phyloP scores from a whole-genome alignment of 2,113 vertebrate genomes.

The Blennius ocellaris region DNA sequence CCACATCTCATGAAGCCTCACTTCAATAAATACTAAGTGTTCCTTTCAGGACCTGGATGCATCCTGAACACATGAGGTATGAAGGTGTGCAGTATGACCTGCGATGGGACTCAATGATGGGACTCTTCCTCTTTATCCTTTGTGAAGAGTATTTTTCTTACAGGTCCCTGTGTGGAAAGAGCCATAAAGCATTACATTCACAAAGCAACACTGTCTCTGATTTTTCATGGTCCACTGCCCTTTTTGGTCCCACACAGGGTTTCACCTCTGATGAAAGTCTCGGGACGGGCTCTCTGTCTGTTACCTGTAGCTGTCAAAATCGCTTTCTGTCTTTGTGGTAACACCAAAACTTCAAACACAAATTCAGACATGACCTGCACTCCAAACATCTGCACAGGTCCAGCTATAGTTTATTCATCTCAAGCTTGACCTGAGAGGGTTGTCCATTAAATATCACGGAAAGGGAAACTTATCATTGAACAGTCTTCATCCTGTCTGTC shows the following conservation, averaged over 20 bases:
- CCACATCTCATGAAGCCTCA: too few relatives aligned
- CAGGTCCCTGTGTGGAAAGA: neutral
- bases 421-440: neutral
- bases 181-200: slow-evolving; percentile 8
- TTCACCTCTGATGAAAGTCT: slow-evolving; percentile 14
- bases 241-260: slow-evolving; percentile 12
- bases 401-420: neutral
- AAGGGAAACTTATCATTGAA: slow-evolving; percentile 54
- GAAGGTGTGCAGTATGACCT: neutral
- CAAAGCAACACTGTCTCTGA: slow-evolving; percentile 11
- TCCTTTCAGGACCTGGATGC: neutral
- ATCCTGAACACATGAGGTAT: neutral
- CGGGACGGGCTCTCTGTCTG: slow-evolving; percentile 28
- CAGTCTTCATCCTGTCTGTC: slow-evolving; percentile 80
- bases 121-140: slow-evolving; percentile 8
- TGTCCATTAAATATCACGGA: neutral
- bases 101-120: neutral
- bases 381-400: slow-evolving; percentile 20
- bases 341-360: slow-evolving; percentile 32
- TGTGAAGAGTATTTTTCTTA: neutral
- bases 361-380: slow-evolving; percentile 19
- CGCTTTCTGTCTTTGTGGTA: slow-evolving; percentile 23
- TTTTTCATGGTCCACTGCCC: slow-evolving; percentile 25
- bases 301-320: slow-evolving; percentile 26
- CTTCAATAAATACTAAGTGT: too few relatives aligned